Conservation (phyloP, 2,113 vertebrate genomes). For the Scatophagus argus region DNA sequence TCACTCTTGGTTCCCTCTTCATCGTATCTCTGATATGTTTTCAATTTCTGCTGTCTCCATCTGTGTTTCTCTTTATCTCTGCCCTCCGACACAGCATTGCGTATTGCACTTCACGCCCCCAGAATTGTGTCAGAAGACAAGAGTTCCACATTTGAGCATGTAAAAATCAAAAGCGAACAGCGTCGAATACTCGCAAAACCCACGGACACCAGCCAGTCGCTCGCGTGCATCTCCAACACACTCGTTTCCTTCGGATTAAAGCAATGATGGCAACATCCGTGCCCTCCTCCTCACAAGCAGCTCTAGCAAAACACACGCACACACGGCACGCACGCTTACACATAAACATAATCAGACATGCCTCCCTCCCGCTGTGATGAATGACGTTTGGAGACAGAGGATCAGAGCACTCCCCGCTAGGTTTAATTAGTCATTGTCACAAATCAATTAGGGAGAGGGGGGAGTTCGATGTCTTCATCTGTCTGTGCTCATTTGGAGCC, state of each 20-base stretch:
- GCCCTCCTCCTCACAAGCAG: conserved; percentile 36
- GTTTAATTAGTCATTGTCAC: conserved; percentile 80
- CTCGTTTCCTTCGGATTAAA: conserved; percentile 53
- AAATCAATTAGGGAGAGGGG: conserved; percentile 68
- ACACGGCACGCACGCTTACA: not conserved
- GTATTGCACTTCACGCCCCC: conserved; percentile 15
- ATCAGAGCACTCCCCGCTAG: conserved; percentile 67
- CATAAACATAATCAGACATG: conserved; percentile 65
- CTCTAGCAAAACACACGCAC: conserved; percentile 12
- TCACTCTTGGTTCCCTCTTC: not conserved
- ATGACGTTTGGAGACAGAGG: conserved; percentile 63
- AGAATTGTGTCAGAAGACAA: conserved; percentile 13
- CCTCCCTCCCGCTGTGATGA: conserved; percentile 69
- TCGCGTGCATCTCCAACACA: conserved; percentile 18
- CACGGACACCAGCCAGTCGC: conserved; percentile 15
- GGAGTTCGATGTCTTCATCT: conserved; percentile 59
- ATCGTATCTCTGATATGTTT: conserved; percentile 1
- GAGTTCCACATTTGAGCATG: not conserved
- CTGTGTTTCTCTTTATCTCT: not conserved
- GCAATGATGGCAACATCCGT: conserved; percentile 35
- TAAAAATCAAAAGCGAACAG: conserved; percentile 23
- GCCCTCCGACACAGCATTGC: not conserved
- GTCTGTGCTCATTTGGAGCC: conserved; percentile 27
- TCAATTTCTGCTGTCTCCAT: not conserved
- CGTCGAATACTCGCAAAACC: not conserved